A percentile compares a stretch with the other conserved stretches of the same genome.
phyloP scores from a whole-genome alignment of 1,140 invertebrate genomes.

The Mesaphorura yosii region DNA sequence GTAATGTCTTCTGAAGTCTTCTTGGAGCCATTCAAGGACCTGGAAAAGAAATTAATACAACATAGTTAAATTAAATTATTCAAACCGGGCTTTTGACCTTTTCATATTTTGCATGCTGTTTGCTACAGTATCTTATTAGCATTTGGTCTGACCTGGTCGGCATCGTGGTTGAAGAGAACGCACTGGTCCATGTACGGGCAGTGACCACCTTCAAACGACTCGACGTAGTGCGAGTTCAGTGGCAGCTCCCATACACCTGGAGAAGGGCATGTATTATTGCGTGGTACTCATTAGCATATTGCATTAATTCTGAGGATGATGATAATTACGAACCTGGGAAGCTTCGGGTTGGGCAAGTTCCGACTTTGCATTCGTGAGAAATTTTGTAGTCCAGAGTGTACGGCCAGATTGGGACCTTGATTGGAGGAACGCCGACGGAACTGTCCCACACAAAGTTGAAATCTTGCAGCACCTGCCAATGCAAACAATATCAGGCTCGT shows the following conservation, averaged over 20 bases:
- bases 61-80: too few relatives aligned
- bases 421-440: conserved; percentile 72
- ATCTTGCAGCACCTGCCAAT: conserved; percentile 63
- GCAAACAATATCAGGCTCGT: neutral
- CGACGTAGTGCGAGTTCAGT: conserved; percentile 78
- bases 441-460: conserved; percentile 87
- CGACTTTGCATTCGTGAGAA: conserved; percentile 80
- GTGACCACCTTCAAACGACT: conserved; percentile 76
- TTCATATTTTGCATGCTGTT: too few relatives aligned
- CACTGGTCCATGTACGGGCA: conserved; percentile 89
- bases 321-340: conserved; percentile 57
- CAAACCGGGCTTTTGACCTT: too few relatives aligned
- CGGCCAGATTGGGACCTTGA: conserved; percentile 76
- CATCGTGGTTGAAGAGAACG: conserved; percentile 75
- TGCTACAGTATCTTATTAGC: too few relatives aligned
- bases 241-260: conserved; percentile 87
- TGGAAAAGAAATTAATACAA: conserved; percentile 25
- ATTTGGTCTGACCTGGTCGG: conserved; percentile 48
- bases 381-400: conserved; percentile 86
- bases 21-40: conserved; percentile 75
- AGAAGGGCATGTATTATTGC: too few relatives aligned
- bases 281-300: too few relatives aligned
- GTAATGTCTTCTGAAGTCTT: conserved; percentile 78
- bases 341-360: conserved; percentile 76
- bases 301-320: neutral